Evolutionary conservation across 2,888 invertebrate genomes (phyloP).

Genomic region (Chloromyia formosa): DNA sequence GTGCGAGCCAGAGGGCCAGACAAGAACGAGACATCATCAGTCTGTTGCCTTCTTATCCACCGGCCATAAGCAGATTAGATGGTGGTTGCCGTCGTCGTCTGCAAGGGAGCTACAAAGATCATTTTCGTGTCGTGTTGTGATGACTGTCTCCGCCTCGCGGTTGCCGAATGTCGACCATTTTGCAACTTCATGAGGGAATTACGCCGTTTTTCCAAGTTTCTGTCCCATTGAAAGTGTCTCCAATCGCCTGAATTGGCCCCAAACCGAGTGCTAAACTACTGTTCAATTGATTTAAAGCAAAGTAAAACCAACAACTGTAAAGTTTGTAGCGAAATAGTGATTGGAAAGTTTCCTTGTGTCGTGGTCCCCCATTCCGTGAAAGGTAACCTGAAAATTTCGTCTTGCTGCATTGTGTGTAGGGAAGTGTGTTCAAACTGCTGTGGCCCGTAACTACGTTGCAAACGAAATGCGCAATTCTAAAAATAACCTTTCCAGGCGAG

Average conservation of each 20-base stretch:
- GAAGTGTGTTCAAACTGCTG: too few species aligned
- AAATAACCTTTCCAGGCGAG: background rate
- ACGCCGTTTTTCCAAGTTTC: background rate
- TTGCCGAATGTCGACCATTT: constrained; percentile 15
- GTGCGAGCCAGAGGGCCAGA: too few species aligned
- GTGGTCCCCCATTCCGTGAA: too few species aligned
- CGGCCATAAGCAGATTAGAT: background rate
- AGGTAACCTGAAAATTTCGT: background rate
- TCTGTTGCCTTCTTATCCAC: constrained; percentile 3
- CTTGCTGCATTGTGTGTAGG: background rate
- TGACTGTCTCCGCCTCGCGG: background rate
- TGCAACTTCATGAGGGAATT: constrained; percentile 2
- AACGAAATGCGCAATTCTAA: background rate
- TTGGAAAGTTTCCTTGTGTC: background rate
- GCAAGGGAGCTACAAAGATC: background rate
- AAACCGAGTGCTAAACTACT: too few species aligned
- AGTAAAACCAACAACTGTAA: too few species aligned
- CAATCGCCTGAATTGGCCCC: background rate
- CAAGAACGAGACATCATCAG: background rate
- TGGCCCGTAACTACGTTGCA: background rate
- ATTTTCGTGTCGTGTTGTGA: background rate
- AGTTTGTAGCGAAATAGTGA: background rate
- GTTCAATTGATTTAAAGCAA: too few species aligned
- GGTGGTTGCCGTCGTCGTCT: constrained; percentile 3
- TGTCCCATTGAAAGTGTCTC: background rate